A percentile compares a stretch with the other conserved stretches of the same genome.
Conservation (phyloP, 2,113 vertebrate species). For the Myotis yumanensis region DNA sequence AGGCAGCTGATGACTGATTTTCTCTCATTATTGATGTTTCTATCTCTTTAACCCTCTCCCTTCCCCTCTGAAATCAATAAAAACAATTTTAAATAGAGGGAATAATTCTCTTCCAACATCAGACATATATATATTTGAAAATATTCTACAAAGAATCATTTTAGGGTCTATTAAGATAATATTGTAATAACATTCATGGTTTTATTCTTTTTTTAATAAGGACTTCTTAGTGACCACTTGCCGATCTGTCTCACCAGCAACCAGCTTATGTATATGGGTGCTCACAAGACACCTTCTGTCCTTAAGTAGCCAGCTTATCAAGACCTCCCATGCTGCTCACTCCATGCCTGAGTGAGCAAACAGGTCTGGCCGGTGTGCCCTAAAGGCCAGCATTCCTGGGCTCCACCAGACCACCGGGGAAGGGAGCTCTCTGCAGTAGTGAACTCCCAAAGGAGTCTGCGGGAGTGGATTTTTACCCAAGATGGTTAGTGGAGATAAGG, state of each 20-base stretch:
- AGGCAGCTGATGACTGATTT: no score
- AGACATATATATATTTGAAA: not conserved
- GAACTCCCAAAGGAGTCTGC: slow-evolving; percentile 27
- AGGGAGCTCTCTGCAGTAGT: slow-evolving; percentile 47
- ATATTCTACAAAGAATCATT: slow-evolving; percentile 6
- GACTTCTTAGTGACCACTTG: not conserved
- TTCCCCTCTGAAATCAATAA: no score
- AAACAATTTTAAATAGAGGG: not conserved
- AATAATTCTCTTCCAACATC: not conserved
- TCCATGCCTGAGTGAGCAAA: slow-evolving; percentile 56
- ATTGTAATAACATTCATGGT: not conserved
- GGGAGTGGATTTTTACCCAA: slow-evolving; percentile 15
- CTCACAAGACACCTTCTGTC: not conserved
- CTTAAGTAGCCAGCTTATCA: slow-evolving; percentile 62
- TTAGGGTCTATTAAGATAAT: not conserved
- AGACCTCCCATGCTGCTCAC: slow-evolving; percentile 69
- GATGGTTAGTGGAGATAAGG: slow-evolving; percentile 41
- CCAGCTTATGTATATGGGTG: not conserved
- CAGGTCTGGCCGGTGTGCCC: slow-evolving; percentile 69
- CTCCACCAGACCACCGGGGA: slow-evolving; percentile 72
- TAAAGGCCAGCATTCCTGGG: slow-evolving; percentile 75
- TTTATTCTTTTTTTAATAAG: not conserved
- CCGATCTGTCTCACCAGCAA: not conserved
- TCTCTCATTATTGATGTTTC: no score
- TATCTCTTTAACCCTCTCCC: no score